Evolutionary conservation across 2,888 invertebrate genomes (phyloP).

Genomic region (Brachyptera risi): DNA sequence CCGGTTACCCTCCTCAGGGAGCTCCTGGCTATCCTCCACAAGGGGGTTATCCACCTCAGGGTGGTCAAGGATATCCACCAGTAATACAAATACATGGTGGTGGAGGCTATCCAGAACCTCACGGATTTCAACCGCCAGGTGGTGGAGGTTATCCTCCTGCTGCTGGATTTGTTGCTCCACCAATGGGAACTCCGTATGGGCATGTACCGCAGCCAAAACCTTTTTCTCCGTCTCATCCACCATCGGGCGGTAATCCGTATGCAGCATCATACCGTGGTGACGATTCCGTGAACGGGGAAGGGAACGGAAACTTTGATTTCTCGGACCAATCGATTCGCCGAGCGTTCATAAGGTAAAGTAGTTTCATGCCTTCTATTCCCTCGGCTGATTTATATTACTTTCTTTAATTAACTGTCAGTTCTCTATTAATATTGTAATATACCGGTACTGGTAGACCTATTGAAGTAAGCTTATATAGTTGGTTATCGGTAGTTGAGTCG

Average conservation of each 20-base stretch:
- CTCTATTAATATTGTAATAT: too few species aligned
- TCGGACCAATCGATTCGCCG: constrained; percentile 64
- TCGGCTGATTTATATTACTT: too few species aligned
- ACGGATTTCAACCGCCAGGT: background rate
- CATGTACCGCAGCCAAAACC: constrained; percentile 4
- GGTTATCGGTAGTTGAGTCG: too few species aligned
- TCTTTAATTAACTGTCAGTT: too few species aligned
- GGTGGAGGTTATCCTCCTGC: background rate
- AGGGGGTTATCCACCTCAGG: background rate
- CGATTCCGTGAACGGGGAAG: constrained; percentile 46
- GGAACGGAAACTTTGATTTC: constrained; percentile 67
- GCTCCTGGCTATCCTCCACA: background rate
- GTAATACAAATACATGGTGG: constrained; percentile 9
- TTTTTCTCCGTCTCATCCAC: constrained; percentile 6
- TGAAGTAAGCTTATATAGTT: too few species aligned
- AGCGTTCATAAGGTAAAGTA: constrained; percentile 68
- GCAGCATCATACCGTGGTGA: constrained; percentile 41
- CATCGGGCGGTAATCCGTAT: background rate
- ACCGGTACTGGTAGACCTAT: too few species aligned
- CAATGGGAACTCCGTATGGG: background rate
- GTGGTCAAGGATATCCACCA: background rate
- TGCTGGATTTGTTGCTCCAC: background rate
- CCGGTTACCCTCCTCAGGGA: constrained; percentile 3
- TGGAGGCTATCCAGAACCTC: constrained; percentile 1
- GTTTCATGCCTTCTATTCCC: too few species aligned